Evolutionary conservation across 1,140 invertebrate genomes (phyloP), one percentile per base, ranked within the genome.

Genomic region (Micrasema longulum): DNA sequence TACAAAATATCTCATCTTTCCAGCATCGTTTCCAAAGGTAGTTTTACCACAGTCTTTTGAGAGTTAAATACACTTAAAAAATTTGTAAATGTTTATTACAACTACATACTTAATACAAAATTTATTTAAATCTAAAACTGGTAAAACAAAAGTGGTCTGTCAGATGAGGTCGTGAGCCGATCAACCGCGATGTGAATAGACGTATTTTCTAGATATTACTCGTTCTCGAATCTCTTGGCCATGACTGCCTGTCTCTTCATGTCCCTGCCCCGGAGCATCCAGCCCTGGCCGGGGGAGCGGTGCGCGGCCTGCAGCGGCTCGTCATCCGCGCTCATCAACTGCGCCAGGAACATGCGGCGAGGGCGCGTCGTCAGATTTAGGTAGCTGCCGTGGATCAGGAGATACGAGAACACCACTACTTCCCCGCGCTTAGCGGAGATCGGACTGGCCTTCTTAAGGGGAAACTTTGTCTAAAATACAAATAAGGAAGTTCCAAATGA

Each of bases 371-470:
- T 88, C 2, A 79, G 72, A 77, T 90, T 90, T 12, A 85, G 72
- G 14, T 89, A 88, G 43, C 88, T 89, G 9, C 89, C 89, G 77
- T 90, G 88, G 12, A 90, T 76, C 14, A 88, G 76, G 1, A 90
- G 79, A 76, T 90, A 90, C 0, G 88, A 89, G 76, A 90, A 90
- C 22, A 90, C 81, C 4, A 89, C 80, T 2, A 90, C 78, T 36
- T 90, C 87, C 1, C 87, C 88, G 18, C 83, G 83, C 62, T 85
- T 83, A 0, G 87, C 88, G 0, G 78, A 66, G 0, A 90, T 79
- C 3, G 88, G 87, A 0, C 80, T 84, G 0, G 88, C 89, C 38
- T 83, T 82, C 11, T 85, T 82, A 0, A 90, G 76, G 0, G 88
- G 84, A 71, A 85, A 90, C 72, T 84, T 78, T 64, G 86, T 82